phyloP scores from a whole-genome alignment of 2,888 invertebrate genomes.

The Dermolepida albohirtum region DNA sequence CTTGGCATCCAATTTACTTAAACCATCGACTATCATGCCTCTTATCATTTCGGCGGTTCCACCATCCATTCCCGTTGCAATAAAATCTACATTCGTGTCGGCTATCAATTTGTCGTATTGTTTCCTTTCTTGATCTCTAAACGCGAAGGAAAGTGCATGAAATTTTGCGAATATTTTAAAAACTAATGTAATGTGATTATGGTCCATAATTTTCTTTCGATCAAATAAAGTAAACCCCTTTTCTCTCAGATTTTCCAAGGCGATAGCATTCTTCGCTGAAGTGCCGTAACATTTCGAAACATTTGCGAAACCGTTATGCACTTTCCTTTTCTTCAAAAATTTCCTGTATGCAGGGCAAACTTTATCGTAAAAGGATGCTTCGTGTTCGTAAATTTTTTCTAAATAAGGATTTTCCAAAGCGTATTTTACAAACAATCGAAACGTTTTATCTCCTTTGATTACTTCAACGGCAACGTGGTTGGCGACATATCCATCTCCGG shows the following conservation, averaged over 20 bases:
- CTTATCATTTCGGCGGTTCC: too few species aligned
- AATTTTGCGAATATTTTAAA: too few species aligned
- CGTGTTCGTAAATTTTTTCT: conserved; percentile 3
- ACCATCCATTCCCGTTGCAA: too few species aligned
- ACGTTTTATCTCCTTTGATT: neutral
- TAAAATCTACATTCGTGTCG: neutral
- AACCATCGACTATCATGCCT: too few species aligned
- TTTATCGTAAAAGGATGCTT: conserved; percentile 21
- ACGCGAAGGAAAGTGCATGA: too few species aligned
- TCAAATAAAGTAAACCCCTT: conserved; percentile 46
- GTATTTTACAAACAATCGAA: conserved; percentile 29
- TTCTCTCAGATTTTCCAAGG: conserved; percentile 50
- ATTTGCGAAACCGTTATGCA: neutral
- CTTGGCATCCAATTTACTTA: too few species aligned
- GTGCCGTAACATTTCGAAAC: conserved; percentile 45
- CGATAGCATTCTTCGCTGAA: conserved; percentile 43
- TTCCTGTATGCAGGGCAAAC: conserved; percentile 2
- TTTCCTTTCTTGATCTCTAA: too few species aligned
- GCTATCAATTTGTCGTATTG: too few species aligned
- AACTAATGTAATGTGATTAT: too few species aligned
- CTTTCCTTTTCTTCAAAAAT: neutral
- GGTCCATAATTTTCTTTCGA: conserved; percentile 34
- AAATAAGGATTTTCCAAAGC: neutral
- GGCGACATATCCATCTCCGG: conserved; percentile 33
- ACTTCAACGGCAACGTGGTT: conserved; percentile 20